Base-by-base conservation (phyloP, 2,888 invertebrate species). In the Tuberolachnus salignus region DNA sequence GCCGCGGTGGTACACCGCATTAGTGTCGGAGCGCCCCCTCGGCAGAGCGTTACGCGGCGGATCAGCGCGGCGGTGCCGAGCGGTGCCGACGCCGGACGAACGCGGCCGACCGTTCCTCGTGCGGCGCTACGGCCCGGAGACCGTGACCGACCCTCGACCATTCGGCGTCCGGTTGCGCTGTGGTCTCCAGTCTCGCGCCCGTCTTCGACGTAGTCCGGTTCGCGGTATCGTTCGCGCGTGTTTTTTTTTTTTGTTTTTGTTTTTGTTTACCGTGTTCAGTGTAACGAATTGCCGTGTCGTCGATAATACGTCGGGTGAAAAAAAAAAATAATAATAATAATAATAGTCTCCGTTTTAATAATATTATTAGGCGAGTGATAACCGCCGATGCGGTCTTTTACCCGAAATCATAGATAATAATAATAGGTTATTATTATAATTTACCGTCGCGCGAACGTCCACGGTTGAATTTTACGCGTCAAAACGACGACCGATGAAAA, bases 51-150 rank as follows among this genome's bases (percentile, higher is more conserved):
- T n/a, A 42, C 64, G 51, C 19, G 55, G 16, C n/a, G 23, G 51
- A 63, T 69, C 34, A 66, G 63, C 51, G 34, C 34, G 34, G 34
- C 34, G 34, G 3, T 34, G 34, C 57, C 67, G 70, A 64, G 46
- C 61, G 11, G 53, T 26, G 46, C 66, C 81, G 81, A 78, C 53
- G 63, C 19, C 44, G 21, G 1, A 53, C 82, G 82, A 80, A 1
- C 14, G 19, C 55, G 19, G 34, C 81, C 82, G 82, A 81, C 10
- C 67, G 53, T 10, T 69, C 46, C 81, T 64, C 59, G 71, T 78
- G 67, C 80, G 73, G 70, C 75, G 34, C 66, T 16, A 63, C 55
- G 53, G 51, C 34, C 51, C 63, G 63, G 63, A 73, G 63, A 63
- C 71, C 81, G 73, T 59, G 64, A 61, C 63, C 78, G 69, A 81